phyloP scores from a whole-genome alignment of 2,797 vertebrate species.

The Cryptoblepharus egeriae region DNA sequence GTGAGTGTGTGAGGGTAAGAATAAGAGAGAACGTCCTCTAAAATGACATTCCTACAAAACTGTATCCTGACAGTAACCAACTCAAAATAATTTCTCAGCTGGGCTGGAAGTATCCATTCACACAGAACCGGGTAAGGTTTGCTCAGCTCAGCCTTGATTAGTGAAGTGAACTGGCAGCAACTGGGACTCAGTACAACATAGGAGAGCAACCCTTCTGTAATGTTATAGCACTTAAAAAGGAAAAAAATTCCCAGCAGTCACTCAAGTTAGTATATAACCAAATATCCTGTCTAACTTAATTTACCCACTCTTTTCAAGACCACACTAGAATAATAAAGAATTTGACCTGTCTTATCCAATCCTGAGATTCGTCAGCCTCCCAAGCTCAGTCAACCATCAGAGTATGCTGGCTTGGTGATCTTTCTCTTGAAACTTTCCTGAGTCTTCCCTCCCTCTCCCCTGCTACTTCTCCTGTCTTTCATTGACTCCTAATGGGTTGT shows the following conservation, averaged over 20 bases:
- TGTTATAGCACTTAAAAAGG: not conserved
- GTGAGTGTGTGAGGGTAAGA: not conserved
- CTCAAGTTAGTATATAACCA: not conserved
- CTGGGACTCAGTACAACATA: no score
- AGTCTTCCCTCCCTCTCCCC: not conserved
- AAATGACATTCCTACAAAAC: not conserved
- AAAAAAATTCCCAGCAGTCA: not conserved
- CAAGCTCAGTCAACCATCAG: not conserved
- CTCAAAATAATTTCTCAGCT: not conserved
- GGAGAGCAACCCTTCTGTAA: not conserved
- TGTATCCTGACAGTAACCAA: not conserved
- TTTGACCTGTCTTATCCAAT: not conserved
- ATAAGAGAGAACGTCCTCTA: not conserved
- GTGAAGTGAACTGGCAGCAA: not conserved
- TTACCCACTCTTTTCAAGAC: not conserved
- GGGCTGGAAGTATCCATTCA: not conserved
- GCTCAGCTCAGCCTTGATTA: not conserved
- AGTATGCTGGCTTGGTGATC: not conserved
- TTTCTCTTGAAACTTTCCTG: not conserved
- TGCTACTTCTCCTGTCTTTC: not conserved
- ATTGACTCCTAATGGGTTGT: not conserved
- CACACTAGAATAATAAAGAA: slow-evolving; percentile 6
- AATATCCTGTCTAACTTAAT: not conserved
- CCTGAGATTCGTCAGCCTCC: not conserved
- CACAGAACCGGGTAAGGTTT: not conserved